Percentiles rank a stretch among this genome's conserved stretches.
These are phyloP conservation scores for Cossypha caffra DNA, from an alignment of 2,797 vertebrate species.

Conservation along the genomic window DNA sequence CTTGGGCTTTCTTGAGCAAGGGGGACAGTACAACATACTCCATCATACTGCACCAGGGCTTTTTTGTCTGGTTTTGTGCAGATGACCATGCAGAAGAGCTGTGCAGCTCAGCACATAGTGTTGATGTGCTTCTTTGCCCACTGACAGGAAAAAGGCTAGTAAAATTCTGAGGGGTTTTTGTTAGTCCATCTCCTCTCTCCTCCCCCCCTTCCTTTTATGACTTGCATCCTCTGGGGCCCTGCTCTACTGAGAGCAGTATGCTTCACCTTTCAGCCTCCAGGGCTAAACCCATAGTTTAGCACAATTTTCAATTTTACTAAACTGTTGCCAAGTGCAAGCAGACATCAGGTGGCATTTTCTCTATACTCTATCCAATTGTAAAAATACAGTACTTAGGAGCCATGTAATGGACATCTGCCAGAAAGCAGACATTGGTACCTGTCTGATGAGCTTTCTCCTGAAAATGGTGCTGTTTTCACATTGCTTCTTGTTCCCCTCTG, in stretches of 20 bases:
- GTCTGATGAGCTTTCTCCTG: not conserved
- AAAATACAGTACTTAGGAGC: not conserved
- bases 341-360: not conserved
- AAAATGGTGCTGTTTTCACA: not conserved
- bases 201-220: not conserved
- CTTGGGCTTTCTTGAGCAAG: not conserved
- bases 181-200: no score
- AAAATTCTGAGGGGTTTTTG: not conserved
- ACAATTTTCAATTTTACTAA: not conserved
- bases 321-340: not conserved
- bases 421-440: not conserved
- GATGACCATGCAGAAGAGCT: not conserved
- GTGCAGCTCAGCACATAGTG: not conserved
- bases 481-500: not conserved
- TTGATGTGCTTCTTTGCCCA: not conserved
- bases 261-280: not conserved
- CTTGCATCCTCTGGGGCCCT: not conserved
- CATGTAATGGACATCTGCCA: not conserved
- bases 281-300: not conserved
- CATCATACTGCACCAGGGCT: not conserved
- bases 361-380: not conserved
- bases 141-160: not conserved
- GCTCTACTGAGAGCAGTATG: not conserved
- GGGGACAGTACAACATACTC: rapidly evolving
- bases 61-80: not conserved